A percentile compares a stretch with the other conserved stretches of the same genome.
Conservation (phyloP, 1,140 invertebrate genomes). For the Megalonaias nervosa region DNA sequence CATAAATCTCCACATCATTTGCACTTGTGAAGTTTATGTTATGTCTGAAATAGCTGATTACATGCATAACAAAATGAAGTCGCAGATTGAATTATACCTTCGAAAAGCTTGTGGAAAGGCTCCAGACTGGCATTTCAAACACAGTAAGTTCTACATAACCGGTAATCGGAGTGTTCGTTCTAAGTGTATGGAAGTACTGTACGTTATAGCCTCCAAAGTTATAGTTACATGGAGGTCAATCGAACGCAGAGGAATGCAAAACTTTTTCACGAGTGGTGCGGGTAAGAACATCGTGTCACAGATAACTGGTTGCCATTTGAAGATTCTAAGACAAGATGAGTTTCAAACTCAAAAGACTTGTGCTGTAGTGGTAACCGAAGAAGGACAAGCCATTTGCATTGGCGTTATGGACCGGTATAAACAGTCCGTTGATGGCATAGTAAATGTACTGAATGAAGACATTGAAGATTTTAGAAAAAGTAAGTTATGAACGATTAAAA, state of each 20-base stretch:
- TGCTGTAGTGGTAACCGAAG: constrained; percentile 3
- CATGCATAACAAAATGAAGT: too few relatives aligned
- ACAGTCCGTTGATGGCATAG: constrained; percentile 38
- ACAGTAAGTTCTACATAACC: too few relatives aligned
- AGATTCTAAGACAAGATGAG: constrained; percentile 4
- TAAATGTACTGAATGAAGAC: constrained; percentile 41
- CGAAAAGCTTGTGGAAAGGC: too few relatives aligned
- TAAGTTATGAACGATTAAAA: constrained; percentile 21
- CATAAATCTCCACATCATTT: too few relatives aligned
- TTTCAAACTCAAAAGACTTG: not conserved
- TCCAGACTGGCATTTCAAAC: too few relatives aligned
- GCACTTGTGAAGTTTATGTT: too few relatives aligned
- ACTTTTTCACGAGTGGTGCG: not conserved
- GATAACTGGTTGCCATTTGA: not conserved
- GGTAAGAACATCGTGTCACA: not conserved
- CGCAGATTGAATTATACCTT: too few relatives aligned
- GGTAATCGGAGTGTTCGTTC: too few relatives aligned
- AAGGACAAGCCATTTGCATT: constrained; percentile 7
- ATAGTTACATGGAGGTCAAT: constrained; percentile 6
- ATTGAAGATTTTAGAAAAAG: constrained; percentile 33
- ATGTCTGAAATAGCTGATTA: too few relatives aligned
- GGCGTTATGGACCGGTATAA: not conserved
- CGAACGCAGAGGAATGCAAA: constrained; percentile 3
- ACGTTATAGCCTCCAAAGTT: not conserved
- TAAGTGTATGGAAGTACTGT: too few relatives aligned